These are phyloP conservation scores for Alligator sinensis DNA, from an alignment of 2,113 vertebrate genomes.

Conservation along the genomic window DNA sequence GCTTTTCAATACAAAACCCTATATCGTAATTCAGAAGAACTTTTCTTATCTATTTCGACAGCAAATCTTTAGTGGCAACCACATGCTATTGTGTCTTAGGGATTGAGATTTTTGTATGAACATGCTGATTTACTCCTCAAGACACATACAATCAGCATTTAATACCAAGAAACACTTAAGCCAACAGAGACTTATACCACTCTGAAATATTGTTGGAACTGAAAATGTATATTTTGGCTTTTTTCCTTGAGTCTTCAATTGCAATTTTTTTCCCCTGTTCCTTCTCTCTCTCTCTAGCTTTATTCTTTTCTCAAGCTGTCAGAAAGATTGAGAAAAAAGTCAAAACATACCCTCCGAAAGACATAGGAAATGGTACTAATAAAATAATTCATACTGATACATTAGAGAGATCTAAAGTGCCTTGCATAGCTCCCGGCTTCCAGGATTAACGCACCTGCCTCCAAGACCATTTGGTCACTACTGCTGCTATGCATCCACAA, in stretches of 20 bases:
- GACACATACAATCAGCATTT: conserved; percentile 67
- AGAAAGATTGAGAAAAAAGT: conserved; percentile 33
- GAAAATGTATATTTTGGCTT: conserved; percentile 61
- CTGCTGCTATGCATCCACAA: not conserved
- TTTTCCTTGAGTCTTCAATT: conserved; percentile 54
- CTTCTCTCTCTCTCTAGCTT: conserved; percentile 48
- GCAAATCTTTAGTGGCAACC: conserved; percentile 72
- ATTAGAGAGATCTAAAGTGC: not conserved
- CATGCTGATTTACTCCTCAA: conserved; percentile 69
- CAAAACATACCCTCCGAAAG: conserved; percentile 60
- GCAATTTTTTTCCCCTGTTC: not conserved
- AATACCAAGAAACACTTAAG: conserved; percentile 67
- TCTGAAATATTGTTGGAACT: conserved; percentile 65
- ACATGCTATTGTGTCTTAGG: conserved; percentile 71
- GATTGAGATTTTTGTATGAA: conserved; percentile 65
- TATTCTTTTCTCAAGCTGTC: conserved; percentile 23
- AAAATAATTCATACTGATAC: conserved; percentile 21
- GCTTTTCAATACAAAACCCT: conserved; percentile 66
- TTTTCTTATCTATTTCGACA: conserved; percentile 69
- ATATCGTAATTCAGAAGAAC: conserved; percentile 68
- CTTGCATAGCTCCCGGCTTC: not conserved
- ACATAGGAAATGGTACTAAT: conserved; percentile 3
- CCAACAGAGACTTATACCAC: conserved; percentile 59
- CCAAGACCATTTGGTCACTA: not conserved
- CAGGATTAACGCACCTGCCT: not conserved